Base-by-base conservation (phyloP, 2,113 vertebrate species). In the Caranx melampygus region DNA sequence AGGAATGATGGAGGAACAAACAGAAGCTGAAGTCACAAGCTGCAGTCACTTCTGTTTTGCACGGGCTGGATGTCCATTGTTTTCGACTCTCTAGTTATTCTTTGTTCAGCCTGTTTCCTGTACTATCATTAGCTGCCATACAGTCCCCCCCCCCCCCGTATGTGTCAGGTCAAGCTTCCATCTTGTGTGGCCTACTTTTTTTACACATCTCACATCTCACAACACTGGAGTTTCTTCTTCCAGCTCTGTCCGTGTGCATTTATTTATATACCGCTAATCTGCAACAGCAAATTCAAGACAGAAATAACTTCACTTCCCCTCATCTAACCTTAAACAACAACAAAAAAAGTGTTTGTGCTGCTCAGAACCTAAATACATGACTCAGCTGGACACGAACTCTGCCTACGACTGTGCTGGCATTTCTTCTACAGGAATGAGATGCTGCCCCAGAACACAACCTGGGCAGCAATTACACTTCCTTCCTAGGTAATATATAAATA, bases 1-100 rank as follows among this genome's bases (percentile, higher is more conserved):
- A 90, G 90, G 90, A 94, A 89, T 88, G 80, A 94, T 88, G 91
- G 84, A 71, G 87, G 84, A 92, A 89, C 88, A 91, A 93, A 93
- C 88, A 87, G 58, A 71, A 64, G 80, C 75, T 88, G 93, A 89
- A 91, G 91, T 90, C 88, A 87, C 74, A 79, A 85, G 85, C 80
- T 82, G 42, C 72, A 75, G 80, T 81, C 65, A 66, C 67, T 88
- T 82, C 79, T 79, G 72, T 79, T 84, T 78, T 62, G 76, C 75
- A 7, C 42, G 3, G 45, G 57, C 74, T 83, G 85, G 85, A 87
- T 75, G 76, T 75, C 81, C 78, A 92, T 92, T 93, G 90, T 92
- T 90, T 83, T 20, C 42, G 72, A 49, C 88, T 87, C 80, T 91
- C 85, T 73, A 80, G 82, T 91, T 78, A 86, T 81, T 86, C 86